Conservation (phyloP, 2,888 invertebrate species). For the Pterobdella sp. region DNA sequence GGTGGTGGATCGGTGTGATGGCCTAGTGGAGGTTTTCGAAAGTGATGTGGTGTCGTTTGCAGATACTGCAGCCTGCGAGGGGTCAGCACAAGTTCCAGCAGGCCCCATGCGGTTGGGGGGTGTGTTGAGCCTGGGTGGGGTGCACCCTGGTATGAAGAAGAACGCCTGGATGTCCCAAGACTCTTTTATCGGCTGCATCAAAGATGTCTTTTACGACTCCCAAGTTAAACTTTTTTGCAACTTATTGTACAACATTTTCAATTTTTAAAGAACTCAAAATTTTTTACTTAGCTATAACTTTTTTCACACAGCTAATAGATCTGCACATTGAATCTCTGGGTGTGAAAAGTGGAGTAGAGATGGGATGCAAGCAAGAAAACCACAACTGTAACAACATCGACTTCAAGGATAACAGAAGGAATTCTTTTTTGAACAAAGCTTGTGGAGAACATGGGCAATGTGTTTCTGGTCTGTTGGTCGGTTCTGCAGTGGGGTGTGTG, state of each 20-base stretch:
- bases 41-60: slow-evolving; percentile 62
- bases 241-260: neutral
- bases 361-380: slow-evolving; percentile 84
- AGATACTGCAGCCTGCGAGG: slow-evolving; percentile 81
- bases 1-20: slow-evolving; percentile 84
- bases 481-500: slow-evolving; percentile 61
- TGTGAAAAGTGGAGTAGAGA: slow-evolving; percentile 54
- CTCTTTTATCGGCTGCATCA: slow-evolving; percentile 89
- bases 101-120: slow-evolving; percentile 86
- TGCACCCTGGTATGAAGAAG: slow-evolving; percentile 48
- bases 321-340: slow-evolving; percentile 74
- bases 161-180: slow-evolving; percentile 51
- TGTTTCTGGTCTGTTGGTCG: slow-evolving; percentile 64
- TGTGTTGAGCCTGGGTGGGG: slow-evolving; percentile 80
- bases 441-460: slow-evolving; percentile 65
- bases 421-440: neutral
- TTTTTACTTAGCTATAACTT: neutral
- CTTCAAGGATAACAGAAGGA: slow-evolving; percentile 41
- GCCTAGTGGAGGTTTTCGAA: slow-evolving; percentile 69
- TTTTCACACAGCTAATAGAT: slow-evolving; percentile 73
- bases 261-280: neutral
- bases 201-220: slow-evolving; percentile 89
- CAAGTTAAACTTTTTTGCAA: slow-evolving; percentile 44
- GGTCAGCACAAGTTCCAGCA: slow-evolving; percentile 81
- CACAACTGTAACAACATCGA: slow-evolving; percentile 65